Percentiles rank a stretch among this genome's conserved stretches.
Conservation (phyloP, 1,140 invertebrate species). For the Stegodyphus mimosarum region DNA sequence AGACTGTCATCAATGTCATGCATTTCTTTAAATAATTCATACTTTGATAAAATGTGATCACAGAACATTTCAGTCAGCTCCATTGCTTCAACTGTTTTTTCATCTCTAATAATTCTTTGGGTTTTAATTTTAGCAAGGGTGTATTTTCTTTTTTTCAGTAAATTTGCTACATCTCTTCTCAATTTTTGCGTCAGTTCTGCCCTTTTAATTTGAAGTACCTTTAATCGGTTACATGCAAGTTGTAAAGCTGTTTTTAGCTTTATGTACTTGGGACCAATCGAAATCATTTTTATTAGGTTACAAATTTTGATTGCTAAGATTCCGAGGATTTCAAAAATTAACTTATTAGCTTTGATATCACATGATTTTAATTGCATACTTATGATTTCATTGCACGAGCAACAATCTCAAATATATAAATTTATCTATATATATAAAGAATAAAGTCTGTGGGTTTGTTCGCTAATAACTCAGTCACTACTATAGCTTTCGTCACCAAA, state of each 20-base stretch:
- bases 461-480: too few species aligned
- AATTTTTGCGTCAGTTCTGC: not conserved
- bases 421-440: too few species aligned
- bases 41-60: constrained; percentile 7
- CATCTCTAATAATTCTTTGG: constrained; percentile 10
- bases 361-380: too few species aligned
- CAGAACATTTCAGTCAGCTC: constrained; percentile 20
- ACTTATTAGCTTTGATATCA: too few species aligned
- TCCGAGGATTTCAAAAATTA: too few species aligned
- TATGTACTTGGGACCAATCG: not conserved
- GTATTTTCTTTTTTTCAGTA: constrained; percentile 11
- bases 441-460: too few species aligned
- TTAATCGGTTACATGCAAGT: constrained; percentile 1
- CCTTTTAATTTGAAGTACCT: constrained; percentile 39
- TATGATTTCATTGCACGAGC: too few species aligned
- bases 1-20: constrained; percentile 22
- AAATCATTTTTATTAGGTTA: not conserved
- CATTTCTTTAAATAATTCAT: constrained; percentile 20
- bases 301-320: too few species aligned
- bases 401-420: too few species aligned
- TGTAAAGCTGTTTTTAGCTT: constrained; percentile 33
- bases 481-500: too few species aligned
- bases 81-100: constrained; percentile 28
- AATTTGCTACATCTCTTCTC: constrained; percentile 19
- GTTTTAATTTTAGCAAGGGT: constrained; percentile 14